Evolutionary conservation across 2,797 vertebrate genomes (phyloP).

Genomic region (Sebastes hubbsi): DNA sequence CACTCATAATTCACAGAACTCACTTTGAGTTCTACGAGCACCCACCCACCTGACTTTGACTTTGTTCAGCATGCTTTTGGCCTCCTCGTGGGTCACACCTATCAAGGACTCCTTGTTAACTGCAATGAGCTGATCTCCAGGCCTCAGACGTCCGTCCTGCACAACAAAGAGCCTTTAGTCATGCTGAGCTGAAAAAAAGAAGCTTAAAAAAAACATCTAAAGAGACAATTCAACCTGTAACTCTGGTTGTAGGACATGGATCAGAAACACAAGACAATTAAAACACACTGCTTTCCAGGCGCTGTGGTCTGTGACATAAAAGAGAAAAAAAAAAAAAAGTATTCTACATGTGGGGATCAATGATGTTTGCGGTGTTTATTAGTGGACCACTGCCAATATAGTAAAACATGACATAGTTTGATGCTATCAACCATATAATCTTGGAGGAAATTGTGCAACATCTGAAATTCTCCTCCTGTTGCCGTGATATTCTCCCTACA

Average conservation of each 20-base stretch:
- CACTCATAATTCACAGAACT: too few species aligned
- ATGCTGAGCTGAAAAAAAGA: background rate
- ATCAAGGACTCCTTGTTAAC: constrained; percentile 92
- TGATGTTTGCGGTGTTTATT: background rate
- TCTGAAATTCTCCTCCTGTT: background rate
- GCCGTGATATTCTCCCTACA: background rate
- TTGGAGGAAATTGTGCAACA: background rate
- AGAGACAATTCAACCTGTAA: background rate
- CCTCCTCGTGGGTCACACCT: constrained; percentile 90
- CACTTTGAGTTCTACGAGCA: background rate
- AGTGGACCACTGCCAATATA: background rate
- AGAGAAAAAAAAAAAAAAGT: too few species aligned
- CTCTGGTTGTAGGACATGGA: background rate
- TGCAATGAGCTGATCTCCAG: constrained; percentile 90
- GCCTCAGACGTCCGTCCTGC: constrained; percentile 90
- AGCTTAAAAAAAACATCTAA: too few species aligned
- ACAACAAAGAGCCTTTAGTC: background rate
- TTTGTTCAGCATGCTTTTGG: constrained; percentile 87
- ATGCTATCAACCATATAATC: background rate
- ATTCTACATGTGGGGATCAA: background rate
- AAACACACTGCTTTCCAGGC: background rate
- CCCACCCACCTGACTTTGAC: constrained; percentile 84
- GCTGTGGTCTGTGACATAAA: too few species aligned
- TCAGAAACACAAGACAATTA: background rate
- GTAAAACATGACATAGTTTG: background rate